A percentile compares a stretch with the other conserved stretches of the same genome.
Conservation (phyloP, 2,797 vertebrate species). For the Ptychobarbus kaznakovi region DNA sequence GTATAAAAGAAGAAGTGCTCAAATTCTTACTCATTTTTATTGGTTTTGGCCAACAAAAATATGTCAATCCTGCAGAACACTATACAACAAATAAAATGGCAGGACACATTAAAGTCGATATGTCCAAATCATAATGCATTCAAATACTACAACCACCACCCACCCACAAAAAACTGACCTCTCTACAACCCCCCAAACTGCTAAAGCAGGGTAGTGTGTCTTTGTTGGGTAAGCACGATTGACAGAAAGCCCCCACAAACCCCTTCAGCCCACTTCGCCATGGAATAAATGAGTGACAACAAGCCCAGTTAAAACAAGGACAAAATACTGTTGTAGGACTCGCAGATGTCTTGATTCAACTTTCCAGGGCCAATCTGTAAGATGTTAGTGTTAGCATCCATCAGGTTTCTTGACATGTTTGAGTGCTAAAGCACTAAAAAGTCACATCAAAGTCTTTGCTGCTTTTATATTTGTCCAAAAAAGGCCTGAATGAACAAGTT, state of each 20-base stretch:
- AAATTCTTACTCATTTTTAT: neutral
- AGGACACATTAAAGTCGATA: neutral
- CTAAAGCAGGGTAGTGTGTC: neutral
- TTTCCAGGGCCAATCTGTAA: constrained; percentile 1
- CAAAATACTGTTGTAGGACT: constrained; percentile 21
- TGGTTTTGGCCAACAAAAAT: neutral
- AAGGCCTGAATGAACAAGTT: neutral
- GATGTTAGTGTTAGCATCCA: constrained; percentile 48
- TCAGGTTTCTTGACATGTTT: constrained; percentile 55
- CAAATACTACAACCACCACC: neutral
- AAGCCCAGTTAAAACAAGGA: constrained; percentile 48
- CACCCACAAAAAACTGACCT: neutral
- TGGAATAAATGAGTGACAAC: constrained; percentile 8
- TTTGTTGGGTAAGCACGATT: neutral
- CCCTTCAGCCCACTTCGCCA: neutral
- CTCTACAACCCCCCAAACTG: neutral
- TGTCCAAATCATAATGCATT: neutral
- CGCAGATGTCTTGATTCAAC: constrained; percentile 57
- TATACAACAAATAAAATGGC: neutral
- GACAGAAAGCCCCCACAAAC: constrained; percentile 4
- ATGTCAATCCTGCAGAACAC: neutral
- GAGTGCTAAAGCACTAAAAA: constrained; percentile 3
- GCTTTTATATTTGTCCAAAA: neutral
- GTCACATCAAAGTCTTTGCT: neutral
- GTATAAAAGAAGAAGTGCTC: neutral